Evolutionary conservation across 2,797 vertebrate species (phyloP).

Genomic region (Pseudomugil gertrudae): DNA sequence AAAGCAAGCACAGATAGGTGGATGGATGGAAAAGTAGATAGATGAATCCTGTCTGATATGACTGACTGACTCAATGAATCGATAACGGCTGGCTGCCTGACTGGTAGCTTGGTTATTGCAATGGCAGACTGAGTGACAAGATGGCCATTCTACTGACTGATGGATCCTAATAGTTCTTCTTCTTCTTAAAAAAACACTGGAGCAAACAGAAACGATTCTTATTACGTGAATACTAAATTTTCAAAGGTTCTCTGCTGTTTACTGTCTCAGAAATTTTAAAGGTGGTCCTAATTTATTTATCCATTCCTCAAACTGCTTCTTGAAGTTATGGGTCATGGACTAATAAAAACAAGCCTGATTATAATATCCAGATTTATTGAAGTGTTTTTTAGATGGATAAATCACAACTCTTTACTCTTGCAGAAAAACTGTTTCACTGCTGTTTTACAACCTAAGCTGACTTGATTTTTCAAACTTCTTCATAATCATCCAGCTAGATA

Average conservation of each 20-base stretch:
- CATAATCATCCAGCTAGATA: background rate
- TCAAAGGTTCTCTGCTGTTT: constrained; percentile 10
- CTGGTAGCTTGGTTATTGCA: constrained; percentile 52
- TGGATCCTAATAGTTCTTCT: constrained; percentile 14
- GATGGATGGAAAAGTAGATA: constrained; percentile 70
- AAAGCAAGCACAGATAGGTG: constrained; percentile 68
- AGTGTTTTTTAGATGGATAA: background rate
- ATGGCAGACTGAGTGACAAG: constrained; percentile 39
- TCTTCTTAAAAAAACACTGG: too few species aligned
- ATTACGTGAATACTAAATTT: constrained; percentile 12
- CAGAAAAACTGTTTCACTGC: background rate
- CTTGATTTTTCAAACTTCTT: background rate
- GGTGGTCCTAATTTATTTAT: background rate
- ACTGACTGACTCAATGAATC: constrained; percentile 65
- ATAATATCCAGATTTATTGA: background rate
- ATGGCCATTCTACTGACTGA: constrained; percentile 32
- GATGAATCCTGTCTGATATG: constrained; percentile 76
- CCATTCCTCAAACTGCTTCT: background rate
- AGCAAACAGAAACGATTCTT: constrained; percentile 15
- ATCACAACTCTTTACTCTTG: background rate
- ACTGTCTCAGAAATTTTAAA: background rate
- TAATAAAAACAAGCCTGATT: background rate
- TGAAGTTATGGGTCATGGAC: background rate
- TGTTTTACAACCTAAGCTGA: background rate
- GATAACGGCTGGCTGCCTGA: constrained; percentile 45